Evolutionary conservation across 2,797 vertebrate genomes (phyloP).

Genomic region (Geotrypetes seraphini): DNA sequence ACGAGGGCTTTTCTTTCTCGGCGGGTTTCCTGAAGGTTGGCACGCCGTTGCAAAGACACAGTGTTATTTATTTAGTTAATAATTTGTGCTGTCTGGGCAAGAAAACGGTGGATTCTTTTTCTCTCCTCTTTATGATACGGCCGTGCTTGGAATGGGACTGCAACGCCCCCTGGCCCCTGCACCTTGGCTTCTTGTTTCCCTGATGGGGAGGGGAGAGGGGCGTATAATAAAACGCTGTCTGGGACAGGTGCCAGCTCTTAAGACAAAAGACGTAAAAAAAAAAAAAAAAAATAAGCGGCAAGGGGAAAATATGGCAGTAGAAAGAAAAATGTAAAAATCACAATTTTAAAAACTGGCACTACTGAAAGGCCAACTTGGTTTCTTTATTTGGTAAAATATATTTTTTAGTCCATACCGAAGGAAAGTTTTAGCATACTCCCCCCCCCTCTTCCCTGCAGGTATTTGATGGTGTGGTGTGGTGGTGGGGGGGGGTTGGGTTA

Average conservation of each 20-base stretch:
- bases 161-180: no score
- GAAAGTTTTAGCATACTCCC: not conserved
- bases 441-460: slow-evolving; percentile 49
- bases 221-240: slow-evolving; percentile 56
- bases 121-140: slow-evolving; percentile 4
- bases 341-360: no score
- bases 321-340: not conserved
- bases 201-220: slow-evolving; percentile 51
- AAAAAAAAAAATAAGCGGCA: slow-evolving; percentile 73
- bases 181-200: not conserved
- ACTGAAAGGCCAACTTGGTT: not conserved
- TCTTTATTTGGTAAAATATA: not conserved
- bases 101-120: not conserved
- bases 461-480: no score
- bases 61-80: no score
- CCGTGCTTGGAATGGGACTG: slow-evolving; percentile 4
- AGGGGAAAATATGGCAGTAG: slow-evolving; percentile 55
- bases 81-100: no score
- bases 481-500: no score
- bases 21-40: no score
- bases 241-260: slow-evolving; percentile 87
- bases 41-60: no score
- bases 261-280: slow-evolving; percentile 80
- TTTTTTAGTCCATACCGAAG: not conserved
- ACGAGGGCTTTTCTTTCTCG: not conserved